Base-by-base conservation (phyloP, 2,113 vertebrate genomes). In the Hassar affinis region DNA sequence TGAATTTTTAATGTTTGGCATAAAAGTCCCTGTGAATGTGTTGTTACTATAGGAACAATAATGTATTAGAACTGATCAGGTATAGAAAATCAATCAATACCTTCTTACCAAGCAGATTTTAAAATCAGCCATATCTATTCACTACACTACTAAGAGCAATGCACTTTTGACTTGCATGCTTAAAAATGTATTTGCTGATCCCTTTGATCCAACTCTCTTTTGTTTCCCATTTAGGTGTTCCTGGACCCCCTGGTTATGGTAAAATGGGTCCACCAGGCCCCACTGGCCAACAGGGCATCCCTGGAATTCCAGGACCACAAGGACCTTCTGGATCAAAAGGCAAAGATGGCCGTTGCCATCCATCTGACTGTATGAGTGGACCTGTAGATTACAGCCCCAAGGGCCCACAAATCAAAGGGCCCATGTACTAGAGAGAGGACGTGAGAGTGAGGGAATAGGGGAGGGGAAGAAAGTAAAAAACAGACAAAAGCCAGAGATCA, bases 281-380 rank as follows among this genome's bases (percentile, higher is more conserved):
- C 0, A 94, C 95, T 85, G 98, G 98, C 49, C 98, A 99, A 85
- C 98, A 99, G 90, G 98, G 98, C 33, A 96, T 98, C 81, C 97
- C 98, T 0, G 98, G 98, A 0, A 91, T 99, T 57, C 95, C 96
- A 0, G 98, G 97, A 0, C 90, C 95, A 1, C 93, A 95, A 0
- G 97, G 98, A 0, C 85, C 91, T 14, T 75, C 92, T 0, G 98
- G 98, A 18, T 85, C 94, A 0, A 95, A 96, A 7, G 98, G 98
- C 59, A 95, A 95, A 30, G 91, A 95, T 0, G 98, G 98, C 3
- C 95, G 96, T 52, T 99, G 98, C 91, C 96, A 93, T 90, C 98
- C 98, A 0, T 93, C 93, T 0, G 97, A 98, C 88, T 99, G 98
- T 90, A 92, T 95, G 91, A 94, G 94, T 9, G 88, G 95, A 91